Evolutionary conservation across 2,888 invertebrate species (phyloP).

Genomic region (Drosophila kanekoi): DNA sequence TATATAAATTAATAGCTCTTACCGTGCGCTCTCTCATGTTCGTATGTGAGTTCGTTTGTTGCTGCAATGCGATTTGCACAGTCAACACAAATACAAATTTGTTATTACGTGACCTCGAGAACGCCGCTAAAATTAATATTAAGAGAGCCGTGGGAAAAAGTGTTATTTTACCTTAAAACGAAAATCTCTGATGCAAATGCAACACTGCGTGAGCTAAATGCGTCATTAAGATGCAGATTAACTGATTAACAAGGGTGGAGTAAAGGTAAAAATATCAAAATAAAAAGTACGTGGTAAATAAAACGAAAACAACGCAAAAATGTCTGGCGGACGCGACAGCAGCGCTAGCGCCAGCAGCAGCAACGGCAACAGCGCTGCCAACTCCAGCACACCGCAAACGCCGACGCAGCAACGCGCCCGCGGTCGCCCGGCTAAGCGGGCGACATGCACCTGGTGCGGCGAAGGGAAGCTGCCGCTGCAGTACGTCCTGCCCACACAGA

Average conservation of each 20-base stretch:
- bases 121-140: constrained; percentile 68
- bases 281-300: constrained; percentile 6
- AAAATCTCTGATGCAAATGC: constrained; percentile 16
- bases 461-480: constrained; percentile 93
- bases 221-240: constrained; percentile 33
- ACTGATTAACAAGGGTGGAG: constrained; percentile 18
- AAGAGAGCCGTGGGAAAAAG: constrained; percentile 30
- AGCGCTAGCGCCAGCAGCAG: constrained; percentile 58
- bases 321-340: constrained; percentile 83
- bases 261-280: constrained; percentile 21
- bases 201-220: constrained; percentile 17
- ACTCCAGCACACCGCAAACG: constrained; percentile 44
- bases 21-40: constrained; percentile 6
- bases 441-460: constrained; percentile 93
- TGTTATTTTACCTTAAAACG: constrained; percentile 7
- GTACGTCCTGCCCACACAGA: constrained; percentile 92
- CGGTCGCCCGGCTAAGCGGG: constrained; percentile 92
- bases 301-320: constrained; percentile 39
- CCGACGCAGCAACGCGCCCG: constrained; percentile 77
- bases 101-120: constrained; percentile 77
- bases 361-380: constrained; percentile 62
- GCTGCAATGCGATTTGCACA: constrained; percentile 58
- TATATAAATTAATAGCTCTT: constrained; percentile 10
- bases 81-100: constrained; percentile 54
- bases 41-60: not conserved